phyloP scores from a whole-genome alignment of 2,113 vertebrate species.

The Todiramphus saurophagus region DNA sequence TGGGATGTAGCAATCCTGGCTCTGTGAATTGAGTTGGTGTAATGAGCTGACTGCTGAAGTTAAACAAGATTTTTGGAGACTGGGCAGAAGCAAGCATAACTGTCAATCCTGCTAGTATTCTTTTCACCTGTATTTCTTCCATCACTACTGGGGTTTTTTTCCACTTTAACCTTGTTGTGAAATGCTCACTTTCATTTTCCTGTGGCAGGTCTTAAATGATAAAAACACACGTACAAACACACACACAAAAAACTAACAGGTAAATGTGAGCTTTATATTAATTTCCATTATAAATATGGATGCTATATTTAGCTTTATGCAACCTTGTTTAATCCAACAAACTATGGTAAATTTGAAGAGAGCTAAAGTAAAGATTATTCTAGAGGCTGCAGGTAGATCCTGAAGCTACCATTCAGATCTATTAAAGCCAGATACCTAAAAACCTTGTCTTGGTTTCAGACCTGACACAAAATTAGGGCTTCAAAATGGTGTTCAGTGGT shows the following conservation, averaged over 20 bases:
- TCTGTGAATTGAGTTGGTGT: neutral
- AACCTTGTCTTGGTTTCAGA: neutral
- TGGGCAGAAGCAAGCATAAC: neutral
- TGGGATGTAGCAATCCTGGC: neutral
- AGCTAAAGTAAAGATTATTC: neutral
- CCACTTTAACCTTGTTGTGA: neutral
- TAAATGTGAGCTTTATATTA: neutral
- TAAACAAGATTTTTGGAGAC: neutral
- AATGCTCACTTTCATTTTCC: neutral
- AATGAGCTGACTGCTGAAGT: neutral
- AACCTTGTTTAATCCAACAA: neutral
- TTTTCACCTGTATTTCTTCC: neutral
- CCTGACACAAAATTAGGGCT: neutral
- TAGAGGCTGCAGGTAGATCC: neutral
- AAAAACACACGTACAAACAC: neutral
- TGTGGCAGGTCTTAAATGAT: neutral
- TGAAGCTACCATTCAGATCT: neutral
- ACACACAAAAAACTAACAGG: rapidly evolving
- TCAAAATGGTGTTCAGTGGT: neutral
- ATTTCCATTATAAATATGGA: neutral
- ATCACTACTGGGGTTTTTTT: neutral
- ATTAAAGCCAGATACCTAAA: neutral
- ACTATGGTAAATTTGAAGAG: neutral
- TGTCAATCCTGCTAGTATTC: neutral
- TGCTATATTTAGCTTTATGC: neutral